A percentile compares a stretch with the other conserved stretches of the same genome.
Evolutionary conservation across 2,797 vertebrate species (phyloP).

Genomic region (Typhlichthys eigenmanni): DNA sequence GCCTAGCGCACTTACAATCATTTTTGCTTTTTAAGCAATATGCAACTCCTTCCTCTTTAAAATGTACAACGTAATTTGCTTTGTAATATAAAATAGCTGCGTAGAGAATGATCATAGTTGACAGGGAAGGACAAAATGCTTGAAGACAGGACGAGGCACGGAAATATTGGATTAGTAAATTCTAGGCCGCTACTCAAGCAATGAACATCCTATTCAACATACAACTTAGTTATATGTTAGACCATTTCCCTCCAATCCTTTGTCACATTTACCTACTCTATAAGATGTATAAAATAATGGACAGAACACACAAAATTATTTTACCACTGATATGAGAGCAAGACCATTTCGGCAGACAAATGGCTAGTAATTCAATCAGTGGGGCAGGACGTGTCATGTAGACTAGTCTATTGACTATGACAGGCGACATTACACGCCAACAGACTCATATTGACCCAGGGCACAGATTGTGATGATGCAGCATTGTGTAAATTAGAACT

Average conservation of each 20-base stretch:
- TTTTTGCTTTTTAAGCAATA: too few relatives aligned
- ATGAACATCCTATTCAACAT: background rate
- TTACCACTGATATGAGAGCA: constrained; percentile 63
- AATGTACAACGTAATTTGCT: constrained; percentile 4
- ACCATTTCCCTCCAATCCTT: constrained; percentile 18
- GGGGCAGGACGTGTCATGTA: constrained; percentile 71
- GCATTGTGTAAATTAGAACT: constrained; percentile 71
- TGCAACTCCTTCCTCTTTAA: background rate
- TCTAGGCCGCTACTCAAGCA: background rate
- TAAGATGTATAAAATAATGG: constrained; percentile 29
- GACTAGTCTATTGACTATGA: constrained; percentile 71
- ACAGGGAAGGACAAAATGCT: constrained; percentile 11
- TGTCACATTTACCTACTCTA: constrained; percentile 19
- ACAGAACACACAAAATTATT: constrained; percentile 49
- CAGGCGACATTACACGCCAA: constrained; percentile 56
- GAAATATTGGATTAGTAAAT: constrained; percentile 1
- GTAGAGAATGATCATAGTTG: constrained; percentile 23
- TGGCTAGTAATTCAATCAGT: constrained; percentile 78
- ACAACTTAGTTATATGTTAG: background rate
- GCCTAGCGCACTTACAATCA: background rate
- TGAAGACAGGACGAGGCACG: constrained; percentile 5
- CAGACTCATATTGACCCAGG: constrained; percentile 68
- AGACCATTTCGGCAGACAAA: constrained; percentile 74
- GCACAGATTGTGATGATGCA: constrained; percentile 73
- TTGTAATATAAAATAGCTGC: constrained; percentile 15